Conservation (phyloP, 2,797 vertebrate species). For the Fistularia commersonii region DNA sequence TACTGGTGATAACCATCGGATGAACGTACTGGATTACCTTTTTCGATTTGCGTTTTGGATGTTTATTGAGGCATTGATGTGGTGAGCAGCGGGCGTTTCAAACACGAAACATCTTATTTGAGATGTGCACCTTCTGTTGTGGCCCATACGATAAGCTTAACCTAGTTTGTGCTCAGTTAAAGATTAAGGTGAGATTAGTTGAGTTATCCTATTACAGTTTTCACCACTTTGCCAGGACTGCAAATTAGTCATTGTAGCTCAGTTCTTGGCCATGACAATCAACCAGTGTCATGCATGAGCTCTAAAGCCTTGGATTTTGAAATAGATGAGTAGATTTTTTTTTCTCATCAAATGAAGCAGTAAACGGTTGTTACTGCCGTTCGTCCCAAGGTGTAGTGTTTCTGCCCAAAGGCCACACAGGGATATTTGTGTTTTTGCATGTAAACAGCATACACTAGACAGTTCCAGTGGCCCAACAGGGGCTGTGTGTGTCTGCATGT, state of each 20-base stretch:
- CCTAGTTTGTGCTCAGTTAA: slow-evolving; percentile 38
- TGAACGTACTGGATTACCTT: not conserved
- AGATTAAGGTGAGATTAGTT: slow-evolving; percentile 63
- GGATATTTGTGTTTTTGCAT: no score
- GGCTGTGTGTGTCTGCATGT: no score
- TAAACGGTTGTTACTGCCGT: no score
- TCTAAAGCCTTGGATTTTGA: slow-evolving; percentile 10
- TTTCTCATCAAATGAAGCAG: not conserved
- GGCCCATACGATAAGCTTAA: slow-evolving; percentile 40
- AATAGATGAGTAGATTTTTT: slow-evolving; percentile 8
- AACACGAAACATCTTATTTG: not conserved
- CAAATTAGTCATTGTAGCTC: no score
- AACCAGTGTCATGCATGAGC: not conserved
- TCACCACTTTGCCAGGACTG: slow-evolving; percentile 19
- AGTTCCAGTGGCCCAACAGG: slow-evolving; percentile 40
- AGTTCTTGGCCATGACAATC: not conserved
- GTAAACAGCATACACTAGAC: no score
- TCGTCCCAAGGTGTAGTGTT: no score
- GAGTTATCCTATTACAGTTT: slow-evolving; percentile 45
- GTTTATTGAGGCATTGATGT: no score
- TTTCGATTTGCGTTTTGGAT: no score
- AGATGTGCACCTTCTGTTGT: slow-evolving; percentile 11
- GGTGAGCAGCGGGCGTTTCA: no score
- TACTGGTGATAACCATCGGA: slow-evolving; percentile 5
- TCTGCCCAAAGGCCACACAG: no score